A percentile compares a stretch with the other conserved stretches of the same genome.
Evolutionary conservation across 2,113 vertebrate genomes (phyloP).

Genomic region (Aplodontia rufa): DNA sequence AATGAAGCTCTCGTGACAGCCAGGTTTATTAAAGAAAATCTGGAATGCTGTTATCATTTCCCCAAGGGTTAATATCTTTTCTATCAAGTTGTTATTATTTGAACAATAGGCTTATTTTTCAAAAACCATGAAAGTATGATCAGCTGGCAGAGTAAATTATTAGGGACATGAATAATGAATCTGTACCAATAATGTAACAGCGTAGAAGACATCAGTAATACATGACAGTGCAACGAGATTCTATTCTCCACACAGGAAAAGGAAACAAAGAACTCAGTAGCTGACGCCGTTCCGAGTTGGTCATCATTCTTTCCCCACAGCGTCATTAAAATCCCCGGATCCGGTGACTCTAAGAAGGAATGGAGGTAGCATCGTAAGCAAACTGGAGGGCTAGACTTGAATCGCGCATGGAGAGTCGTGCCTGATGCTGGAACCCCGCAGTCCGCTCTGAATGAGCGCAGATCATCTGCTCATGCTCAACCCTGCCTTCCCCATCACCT

Average conservation of each 20-base stretch:
- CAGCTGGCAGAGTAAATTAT: neutral
- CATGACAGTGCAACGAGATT: neutral
- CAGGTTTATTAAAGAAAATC: neutral
- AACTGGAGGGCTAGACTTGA: no score
- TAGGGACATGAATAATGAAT: neutral
- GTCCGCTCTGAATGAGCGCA: neutral
- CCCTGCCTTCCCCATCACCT: neutral
- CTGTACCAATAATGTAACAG: neutral
- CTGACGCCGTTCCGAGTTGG: neutral
- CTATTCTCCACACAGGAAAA: neutral
- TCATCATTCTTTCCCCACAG: neutral
- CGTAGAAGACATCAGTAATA: neutral
- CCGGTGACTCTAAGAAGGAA: conserved; percentile 4
- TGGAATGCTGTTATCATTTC: neutral
- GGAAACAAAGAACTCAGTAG: conserved; percentile 7
- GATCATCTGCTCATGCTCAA: neutral
- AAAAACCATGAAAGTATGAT: conserved; percentile 47
- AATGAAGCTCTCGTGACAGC: neutral
- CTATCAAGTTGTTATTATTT: neutral
- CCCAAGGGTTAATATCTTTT: neutral
- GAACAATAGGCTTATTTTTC: neutral
- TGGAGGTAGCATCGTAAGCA: no score
- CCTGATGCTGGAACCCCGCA: neutral
- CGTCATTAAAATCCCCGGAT: neutral
- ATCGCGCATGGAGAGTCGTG: neutral